Base-by-base conservation (phyloP, 2,797 vertebrate species). In the Linurgus olivaceus region DNA sequence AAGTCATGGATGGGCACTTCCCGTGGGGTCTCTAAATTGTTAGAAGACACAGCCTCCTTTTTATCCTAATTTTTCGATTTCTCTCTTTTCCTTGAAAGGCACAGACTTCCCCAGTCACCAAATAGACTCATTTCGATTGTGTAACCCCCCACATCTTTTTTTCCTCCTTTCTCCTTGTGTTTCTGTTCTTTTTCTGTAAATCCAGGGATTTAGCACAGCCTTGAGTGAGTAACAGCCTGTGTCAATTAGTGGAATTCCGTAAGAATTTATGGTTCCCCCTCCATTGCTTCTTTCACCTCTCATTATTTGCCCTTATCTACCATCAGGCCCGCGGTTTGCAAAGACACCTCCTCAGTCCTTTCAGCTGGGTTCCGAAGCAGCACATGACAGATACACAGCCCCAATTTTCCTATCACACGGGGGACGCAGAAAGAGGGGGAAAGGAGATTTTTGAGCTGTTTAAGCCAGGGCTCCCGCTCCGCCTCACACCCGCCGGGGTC, bases 341-440 rank as follows among this genome's bases (percentile, higher is more conserved):
- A 38, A 20, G 23, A 26, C 62, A 66, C 18, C 17, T 35, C n/a
- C 48, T 33, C 51, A 11, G 9, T 38, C 62, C 15, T 18, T 48
- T 48, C 14, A 78, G 5, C 3, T 1, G 9, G 11, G 20, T 8
- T 82, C 14, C 1, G 17, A 66, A 70, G 8, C 0, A 2, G 7
- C 78, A 52, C 3, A 23, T 9, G 31, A 25, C 25, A 17, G 45
- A 52, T 2, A 9, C 0, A 44, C 0, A 1, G 37, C 11, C 25
- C 35, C 7, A 0, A 5, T 23, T 45, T 26, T 15, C 37, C 0
- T 2, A 9, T 21, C 6, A 5, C 20, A 3, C 0, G 2, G 17
- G 12, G 5, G 5, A 9, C 2, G 2, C 6, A 6, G 2, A 6
- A 8, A 6, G 10, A 0, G 5, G 4, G 2, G 7, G 1, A 13